Evolutionary conservation across 1,140 invertebrate genomes (phyloP).

Genomic region (Nomia melanderi): DNA sequence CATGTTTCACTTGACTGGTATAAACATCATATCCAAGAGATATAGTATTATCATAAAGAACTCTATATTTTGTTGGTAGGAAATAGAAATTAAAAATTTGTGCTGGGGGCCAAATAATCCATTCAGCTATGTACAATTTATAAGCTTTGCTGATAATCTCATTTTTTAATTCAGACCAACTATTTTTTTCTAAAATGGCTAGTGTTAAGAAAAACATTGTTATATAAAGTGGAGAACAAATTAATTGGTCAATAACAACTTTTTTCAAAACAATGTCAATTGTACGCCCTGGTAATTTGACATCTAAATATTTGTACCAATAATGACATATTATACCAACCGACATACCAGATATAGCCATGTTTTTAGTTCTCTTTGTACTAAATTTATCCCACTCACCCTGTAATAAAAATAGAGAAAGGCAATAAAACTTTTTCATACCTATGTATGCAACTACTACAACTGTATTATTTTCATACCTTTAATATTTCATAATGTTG

Average conservation of each 20-base stretch:
- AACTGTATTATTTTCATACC: conserved; percentile 55
- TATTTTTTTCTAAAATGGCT: conserved; percentile 86
- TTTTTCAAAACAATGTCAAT: conserved; percentile 90
- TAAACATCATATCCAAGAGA: conserved; percentile 95
- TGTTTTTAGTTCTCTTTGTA: conserved; percentile 86
- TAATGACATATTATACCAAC: conserved; percentile 92
- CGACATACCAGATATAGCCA: conserved; percentile 89
- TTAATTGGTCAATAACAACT: conserved; percentile 92
- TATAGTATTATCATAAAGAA: conserved; percentile 94
- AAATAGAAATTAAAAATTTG: conserved; percentile 94
- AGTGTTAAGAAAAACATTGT: conserved; percentile 90
- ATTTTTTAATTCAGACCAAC: conserved; percentile 83
- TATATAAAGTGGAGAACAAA: conserved; percentile 93
- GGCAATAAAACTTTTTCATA: background rate
- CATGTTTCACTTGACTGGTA: conserved; percentile 94
- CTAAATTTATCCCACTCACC: conserved; percentile 85
- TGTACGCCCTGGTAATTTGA: conserved; percentile 85
- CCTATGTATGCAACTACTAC: background rate
- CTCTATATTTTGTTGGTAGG: conserved; percentile 90
- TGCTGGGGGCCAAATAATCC: conserved; percentile 91
- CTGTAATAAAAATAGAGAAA: conserved; percentile 56
- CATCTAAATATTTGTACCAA: conserved; percentile 90
- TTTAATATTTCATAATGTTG: conserved; percentile 91
- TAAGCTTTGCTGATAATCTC: conserved; percentile 91
- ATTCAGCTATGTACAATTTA: conserved; percentile 90